Conservation (phyloP, 2,797 vertebrate genomes). For the Poeciliopsis gracilis region DNA sequence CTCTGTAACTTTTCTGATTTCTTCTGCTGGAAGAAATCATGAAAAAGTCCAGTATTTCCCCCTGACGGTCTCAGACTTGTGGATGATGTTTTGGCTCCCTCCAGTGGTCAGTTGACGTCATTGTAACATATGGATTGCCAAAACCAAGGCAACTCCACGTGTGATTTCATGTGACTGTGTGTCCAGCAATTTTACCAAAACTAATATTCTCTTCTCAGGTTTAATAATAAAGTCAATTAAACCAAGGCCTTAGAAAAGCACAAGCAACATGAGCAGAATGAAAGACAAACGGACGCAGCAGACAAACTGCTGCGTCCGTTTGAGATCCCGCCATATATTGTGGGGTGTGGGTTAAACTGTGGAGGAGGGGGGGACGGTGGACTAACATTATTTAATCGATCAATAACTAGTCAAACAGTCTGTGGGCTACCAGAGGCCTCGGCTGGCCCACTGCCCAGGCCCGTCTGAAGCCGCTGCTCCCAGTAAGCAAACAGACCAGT, state of each 20-base stretch:
- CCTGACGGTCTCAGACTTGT: background rate
- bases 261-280: background rate
- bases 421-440: conserved; percentile 54
- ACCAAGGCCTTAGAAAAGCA: background rate
- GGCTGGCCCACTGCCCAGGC: conserved; percentile 43
- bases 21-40: background rate
- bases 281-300: conserved; percentile 6
- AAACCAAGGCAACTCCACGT: background rate
- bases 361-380: conserved; percentile 13
- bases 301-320: conserved; percentile 9
- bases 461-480: conserved; percentile 67
- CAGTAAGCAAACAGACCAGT: conserved; percentile 69
- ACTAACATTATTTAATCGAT: conserved; percentile 55
- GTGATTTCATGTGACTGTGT: background rate
- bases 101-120: conserved; percentile 32
- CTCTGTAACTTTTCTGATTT: background rate
- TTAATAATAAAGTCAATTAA: background rate
- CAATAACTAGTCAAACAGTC: conserved; percentile 66
- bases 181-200: no score
- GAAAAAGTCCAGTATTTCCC: background rate
- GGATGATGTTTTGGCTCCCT: conserved; percentile 38
- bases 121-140: conserved; percentile 9
- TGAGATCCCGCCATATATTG: conserved; percentile 12
- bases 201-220: background rate
- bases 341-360: conserved; percentile 37